These are phyloP conservation scores for Drosophila cracens DNA, from an alignment of 2,888 invertebrate species.

Conservation along the genomic window DNA sequence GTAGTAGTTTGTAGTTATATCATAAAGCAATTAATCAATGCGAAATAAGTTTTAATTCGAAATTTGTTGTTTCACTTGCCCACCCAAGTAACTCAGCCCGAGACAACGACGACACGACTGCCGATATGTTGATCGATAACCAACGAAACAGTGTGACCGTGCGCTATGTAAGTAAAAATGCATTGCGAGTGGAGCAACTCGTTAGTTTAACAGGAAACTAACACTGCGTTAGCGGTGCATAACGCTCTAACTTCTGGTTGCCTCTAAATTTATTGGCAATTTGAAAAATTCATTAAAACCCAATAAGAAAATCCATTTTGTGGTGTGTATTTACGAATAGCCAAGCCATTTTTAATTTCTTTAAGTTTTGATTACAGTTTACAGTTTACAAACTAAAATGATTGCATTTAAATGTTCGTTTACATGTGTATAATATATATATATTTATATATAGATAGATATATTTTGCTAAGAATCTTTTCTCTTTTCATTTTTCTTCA, in stretches of 20 bases:
- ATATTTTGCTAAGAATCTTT: conserved; percentile 74
- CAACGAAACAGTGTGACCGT: conserved; percentile 28
- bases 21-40: conserved; percentile 67
- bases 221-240: conserved; percentile 5
- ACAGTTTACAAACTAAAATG: conserved; percentile 71
- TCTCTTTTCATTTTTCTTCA: conserved; percentile 25
- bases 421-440: conserved; percentile 44
- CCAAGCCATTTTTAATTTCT: conserved; percentile 78
- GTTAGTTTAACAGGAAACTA: conserved; percentile 24
- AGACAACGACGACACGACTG: conserved; percentile 76
- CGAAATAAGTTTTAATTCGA: conserved; percentile 65
- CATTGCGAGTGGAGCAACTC: neutral
- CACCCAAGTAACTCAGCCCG: conserved; percentile 67
- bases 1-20: conserved; percentile 54
- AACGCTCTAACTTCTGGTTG: neutral
- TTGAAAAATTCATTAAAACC: conserved; percentile 9
- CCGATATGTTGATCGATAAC: conserved; percentile 21
- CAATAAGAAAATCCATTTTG: conserved; percentile 12
- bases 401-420: conserved; percentile 75
- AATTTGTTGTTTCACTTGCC: conserved; percentile 52
- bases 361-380: conserved; percentile 74
- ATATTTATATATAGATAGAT: conserved; percentile 44
- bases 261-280: neutral
- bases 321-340: conserved; percentile 70
- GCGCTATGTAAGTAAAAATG: neutral